phyloP scores from a whole-genome alignment of 2,797 vertebrate species.

The Ptychobarbus kaznakovi region DNA sequence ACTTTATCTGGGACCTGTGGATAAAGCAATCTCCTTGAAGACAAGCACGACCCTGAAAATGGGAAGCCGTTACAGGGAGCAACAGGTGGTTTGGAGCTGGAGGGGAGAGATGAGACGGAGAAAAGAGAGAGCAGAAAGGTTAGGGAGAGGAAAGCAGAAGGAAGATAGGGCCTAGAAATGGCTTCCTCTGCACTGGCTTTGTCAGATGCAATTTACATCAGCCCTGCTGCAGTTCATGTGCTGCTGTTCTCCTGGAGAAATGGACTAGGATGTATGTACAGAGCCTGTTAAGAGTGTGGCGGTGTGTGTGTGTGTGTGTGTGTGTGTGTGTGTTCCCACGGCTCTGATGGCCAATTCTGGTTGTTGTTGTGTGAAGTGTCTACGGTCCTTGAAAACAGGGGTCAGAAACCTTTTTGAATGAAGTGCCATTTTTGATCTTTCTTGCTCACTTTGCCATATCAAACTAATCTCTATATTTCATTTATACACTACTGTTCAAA shows the following conservation, averaged over 20 bases:
- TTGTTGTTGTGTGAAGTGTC: slow-evolving; percentile 23
- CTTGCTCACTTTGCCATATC: background rate
- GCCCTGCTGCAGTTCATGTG: background rate
- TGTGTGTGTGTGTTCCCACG: background rate
- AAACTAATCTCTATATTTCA: background rate
- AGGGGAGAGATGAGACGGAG: background rate
- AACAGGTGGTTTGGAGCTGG: slow-evolving; percentile 34
- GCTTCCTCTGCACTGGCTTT: slow-evolving; percentile 37
- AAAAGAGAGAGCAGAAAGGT: background rate
- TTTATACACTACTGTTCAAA: background rate
- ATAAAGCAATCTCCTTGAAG: slow-evolving; percentile 57
- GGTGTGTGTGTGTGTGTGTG: background rate
- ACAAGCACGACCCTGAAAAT: slow-evolving; percentile 35
- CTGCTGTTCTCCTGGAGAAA: slow-evolving; percentile 25
- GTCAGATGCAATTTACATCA: slow-evolving; percentile 50
- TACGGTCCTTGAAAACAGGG: background rate
- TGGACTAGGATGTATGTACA: slow-evolving; percentile 6
- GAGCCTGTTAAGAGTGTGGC: background rate
- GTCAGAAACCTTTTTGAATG: background rate
- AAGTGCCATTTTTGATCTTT: background rate
- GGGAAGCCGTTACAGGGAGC: slow-evolving; percentile 27
- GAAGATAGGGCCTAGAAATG: slow-evolving; percentile 38
- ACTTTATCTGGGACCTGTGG: slow-evolving; percentile 61
- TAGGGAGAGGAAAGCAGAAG: background rate
- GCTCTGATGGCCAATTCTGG: slow-evolving; percentile 17